A percentile compares a stretch with the other conserved stretches of the same genome.
phyloP scores from a whole-genome alignment of 2,113 vertebrate species.

The Oreotragus oreotragus region DNA sequence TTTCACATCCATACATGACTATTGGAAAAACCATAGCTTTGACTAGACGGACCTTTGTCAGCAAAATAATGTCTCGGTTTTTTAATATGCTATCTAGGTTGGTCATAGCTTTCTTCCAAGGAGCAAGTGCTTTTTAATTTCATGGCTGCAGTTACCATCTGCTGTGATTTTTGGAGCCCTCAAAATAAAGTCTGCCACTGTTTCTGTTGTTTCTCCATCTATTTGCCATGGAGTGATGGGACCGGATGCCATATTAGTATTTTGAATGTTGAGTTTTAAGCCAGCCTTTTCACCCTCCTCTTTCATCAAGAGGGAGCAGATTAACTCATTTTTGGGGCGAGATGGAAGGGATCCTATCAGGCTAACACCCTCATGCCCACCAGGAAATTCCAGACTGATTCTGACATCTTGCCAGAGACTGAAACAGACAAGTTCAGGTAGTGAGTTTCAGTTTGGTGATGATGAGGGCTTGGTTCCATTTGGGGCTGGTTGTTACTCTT shows the following conservation, averaged over 20 bases:
- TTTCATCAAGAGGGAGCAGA: neutral
- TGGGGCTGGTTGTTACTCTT: neutral
- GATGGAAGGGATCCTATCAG: neutral
- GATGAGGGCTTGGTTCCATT: neutral
- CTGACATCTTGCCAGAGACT: neutral
- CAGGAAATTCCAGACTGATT: neutral
- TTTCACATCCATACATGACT: neutral
- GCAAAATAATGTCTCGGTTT: neutral
- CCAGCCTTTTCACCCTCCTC: neutral
- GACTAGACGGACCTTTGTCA: neutral
- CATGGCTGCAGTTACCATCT: neutral
- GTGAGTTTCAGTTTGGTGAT: neutral
- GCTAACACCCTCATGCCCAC: neutral
- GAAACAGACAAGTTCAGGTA: neutral
- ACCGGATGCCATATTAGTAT: neutral
- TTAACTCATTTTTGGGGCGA: neutral
- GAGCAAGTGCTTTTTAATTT: neutral
- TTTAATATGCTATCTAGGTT: neutral
- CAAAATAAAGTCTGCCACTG: neutral
- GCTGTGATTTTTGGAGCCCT: neutral
- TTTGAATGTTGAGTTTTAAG: neutral
- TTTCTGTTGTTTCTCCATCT: neutral
- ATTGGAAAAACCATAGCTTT: neutral
- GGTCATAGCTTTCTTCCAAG: neutral
- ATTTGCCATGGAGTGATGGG: neutral